Evolutionary conservation across 2,113 vertebrate species (phyloP).

Genomic region (Merops nubicus): DNA sequence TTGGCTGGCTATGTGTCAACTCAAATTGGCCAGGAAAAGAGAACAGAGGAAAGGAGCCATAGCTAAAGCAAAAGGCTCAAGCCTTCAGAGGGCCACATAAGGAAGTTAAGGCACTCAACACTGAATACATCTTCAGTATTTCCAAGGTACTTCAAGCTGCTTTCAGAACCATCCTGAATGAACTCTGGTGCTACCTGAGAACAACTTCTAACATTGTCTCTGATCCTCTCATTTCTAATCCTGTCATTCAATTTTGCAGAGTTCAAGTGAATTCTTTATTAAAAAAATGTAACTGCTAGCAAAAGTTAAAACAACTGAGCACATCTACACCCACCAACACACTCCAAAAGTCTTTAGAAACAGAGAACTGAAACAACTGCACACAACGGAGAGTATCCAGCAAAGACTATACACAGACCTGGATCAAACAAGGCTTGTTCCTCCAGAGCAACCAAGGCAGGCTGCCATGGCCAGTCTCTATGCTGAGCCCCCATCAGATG

Average conservation of each 20-base stretch:
- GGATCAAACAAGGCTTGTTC: background rate
- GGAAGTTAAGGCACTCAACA: background rate
- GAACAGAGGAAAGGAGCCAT: background rate
- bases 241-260: background rate
- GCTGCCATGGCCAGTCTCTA: background rate
- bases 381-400: background rate
- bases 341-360: background rate
- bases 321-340: background rate
- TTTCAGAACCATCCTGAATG: background rate
- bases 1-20: background rate
- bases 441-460: background rate
- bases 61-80: background rate
- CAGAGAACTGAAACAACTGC: background rate
- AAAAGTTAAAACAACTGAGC: background rate
- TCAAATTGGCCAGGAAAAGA: background rate
- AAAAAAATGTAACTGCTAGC: background rate
- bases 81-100: background rate
- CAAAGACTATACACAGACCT: background rate
- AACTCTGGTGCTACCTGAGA: background rate
- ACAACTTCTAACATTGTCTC: background rate
- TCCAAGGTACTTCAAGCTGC: background rate
- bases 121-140: background rate
- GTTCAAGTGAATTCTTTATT: background rate
- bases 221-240: background rate
- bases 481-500: fast-evolving